A percentile compares a stretch with the other conserved stretches of the same genome.
Conservation (phyloP, 2,797 vertebrate species). For the Leptodactylus fallax region DNA sequence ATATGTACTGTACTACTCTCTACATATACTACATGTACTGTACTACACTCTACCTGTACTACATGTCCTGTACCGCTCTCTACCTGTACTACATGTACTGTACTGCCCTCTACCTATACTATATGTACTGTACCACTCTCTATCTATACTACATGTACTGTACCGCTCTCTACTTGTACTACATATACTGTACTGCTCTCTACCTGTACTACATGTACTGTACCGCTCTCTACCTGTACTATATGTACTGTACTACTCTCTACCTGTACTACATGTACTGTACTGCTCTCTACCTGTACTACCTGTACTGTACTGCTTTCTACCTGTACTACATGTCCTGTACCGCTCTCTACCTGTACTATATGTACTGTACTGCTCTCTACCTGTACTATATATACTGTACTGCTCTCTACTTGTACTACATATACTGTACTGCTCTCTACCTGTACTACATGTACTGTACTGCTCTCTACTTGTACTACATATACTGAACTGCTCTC, state of each 20-base stretch:
- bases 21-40: neutral
- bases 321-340: neutral
- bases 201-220: neutral
- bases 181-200: neutral
- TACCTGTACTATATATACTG: too few relatives aligned
- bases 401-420: neutral
- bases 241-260: too few relatives aligned
- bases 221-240: neutral
- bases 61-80: neutral
- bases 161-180: neutral
- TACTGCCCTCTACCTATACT: neutral
- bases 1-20: neutral
- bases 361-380: neutral
- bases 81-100: neutral
- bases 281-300: too few relatives aligned
- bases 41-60: neutral
- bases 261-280: too few relatives aligned
- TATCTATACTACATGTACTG: neutral
- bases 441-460: too few relatives aligned
- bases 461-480: neutral
- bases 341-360: neutral
- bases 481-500: neutral
- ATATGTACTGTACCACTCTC: neutral
- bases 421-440: too few relatives aligned
- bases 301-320: too few relatives aligned